Percentiles rank a stretch among this genome's conserved stretches.
These are phyloP conservation scores for Taenioides sp. DNA, from an alignment of 2,797 vertebrate genomes.

Conservation along the genomic window DNA sequence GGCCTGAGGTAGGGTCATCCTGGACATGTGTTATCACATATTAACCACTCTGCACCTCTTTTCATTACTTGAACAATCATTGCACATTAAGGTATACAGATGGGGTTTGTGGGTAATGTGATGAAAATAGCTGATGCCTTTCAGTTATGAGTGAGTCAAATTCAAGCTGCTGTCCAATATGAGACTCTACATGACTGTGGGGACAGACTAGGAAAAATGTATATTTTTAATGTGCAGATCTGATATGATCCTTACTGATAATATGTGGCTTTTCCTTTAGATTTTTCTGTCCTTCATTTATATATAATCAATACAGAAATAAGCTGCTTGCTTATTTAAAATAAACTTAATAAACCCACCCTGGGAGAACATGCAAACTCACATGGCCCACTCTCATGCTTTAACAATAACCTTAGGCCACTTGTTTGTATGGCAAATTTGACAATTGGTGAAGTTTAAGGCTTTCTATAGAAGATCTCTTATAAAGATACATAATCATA, in stretches of 20 bases:
- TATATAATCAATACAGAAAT: too few species aligned
- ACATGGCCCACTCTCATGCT: neutral
- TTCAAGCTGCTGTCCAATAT: too few species aligned
- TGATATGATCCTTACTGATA: too few species aligned
- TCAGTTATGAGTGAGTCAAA: conserved; percentile 5
- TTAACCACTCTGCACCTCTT: too few species aligned
- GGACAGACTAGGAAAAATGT: too few species aligned
- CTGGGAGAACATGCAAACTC: neutral
- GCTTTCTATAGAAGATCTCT: conserved; percentile 1
- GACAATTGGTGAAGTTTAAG: neutral
- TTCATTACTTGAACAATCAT: too few species aligned
- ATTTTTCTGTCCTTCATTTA: too few species aligned
- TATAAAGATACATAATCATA: neutral
- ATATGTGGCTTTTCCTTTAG: too few species aligned
- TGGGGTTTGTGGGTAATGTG: neutral
- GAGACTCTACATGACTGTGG: too few species aligned
- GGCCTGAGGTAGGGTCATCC: neutral
- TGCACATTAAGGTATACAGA: too few species aligned
- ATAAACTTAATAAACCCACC: neutral
- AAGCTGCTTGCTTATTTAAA: neutral
- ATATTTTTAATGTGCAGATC: too few species aligned
- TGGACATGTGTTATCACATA: too few species aligned
- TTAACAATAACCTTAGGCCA: neutral
- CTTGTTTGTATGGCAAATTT: conserved; percentile 1
- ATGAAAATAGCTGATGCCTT: conserved; percentile 11